phyloP scores from a whole-genome alignment of 2,797 vertebrate species.

The Lemur catta region DNA sequence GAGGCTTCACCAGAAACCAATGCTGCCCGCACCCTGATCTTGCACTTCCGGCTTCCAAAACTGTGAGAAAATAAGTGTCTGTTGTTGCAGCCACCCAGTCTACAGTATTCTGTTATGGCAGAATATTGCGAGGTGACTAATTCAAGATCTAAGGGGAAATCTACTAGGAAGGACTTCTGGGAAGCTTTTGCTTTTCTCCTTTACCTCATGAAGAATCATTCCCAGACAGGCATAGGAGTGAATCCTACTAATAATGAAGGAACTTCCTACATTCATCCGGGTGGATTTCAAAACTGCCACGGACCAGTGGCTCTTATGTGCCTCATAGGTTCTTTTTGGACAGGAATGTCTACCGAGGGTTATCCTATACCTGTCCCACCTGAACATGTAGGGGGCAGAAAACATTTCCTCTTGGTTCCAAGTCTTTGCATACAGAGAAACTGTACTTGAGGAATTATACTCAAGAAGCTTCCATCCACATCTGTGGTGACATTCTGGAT shows the following conservation, averaged over 20 bases:
- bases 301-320: neutral
- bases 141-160: neutral
- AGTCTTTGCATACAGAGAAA: neutral
- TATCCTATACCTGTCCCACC: neutral
- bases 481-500: neutral
- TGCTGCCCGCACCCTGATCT: neutral
- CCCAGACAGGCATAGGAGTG: neutral
- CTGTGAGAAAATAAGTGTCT: neutral
- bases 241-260: neutral
- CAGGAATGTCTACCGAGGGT: neutral
- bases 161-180: neutral
- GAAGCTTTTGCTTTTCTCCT: neutral
- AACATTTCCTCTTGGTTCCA: neutral
- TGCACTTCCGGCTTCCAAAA: neutral
- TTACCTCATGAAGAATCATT: neutral
- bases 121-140: neutral
- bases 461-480: neutral
- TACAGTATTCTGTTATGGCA: neutral
- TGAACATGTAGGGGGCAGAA: neutral
- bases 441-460: neutral
- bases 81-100: neutral
- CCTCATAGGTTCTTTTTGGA: neutral
- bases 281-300: neutral
- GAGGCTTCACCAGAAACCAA: neutral
- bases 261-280: neutral